Evolutionary conservation across 2,797 vertebrate genomes (phyloP).

Genomic region (Amblyopsis hoosieri): DNA sequence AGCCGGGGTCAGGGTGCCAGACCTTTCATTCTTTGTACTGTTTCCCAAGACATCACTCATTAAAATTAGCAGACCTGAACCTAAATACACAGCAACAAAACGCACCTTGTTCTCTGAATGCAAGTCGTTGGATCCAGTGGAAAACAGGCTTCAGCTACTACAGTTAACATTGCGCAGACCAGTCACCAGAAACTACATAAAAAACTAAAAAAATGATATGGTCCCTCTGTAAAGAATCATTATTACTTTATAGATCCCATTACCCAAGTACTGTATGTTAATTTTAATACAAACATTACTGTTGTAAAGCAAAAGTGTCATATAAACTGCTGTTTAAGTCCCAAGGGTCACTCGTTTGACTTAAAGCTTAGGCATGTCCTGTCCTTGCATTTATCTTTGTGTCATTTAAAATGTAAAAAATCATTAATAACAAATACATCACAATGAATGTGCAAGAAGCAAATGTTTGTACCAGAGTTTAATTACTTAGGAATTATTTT

Average conservation of each 20-base stretch:
- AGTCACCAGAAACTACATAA: constrained; percentile 12
- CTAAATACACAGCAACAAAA: constrained; percentile 64
- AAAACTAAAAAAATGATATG: constrained; percentile 19
- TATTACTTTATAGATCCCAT: constrained; percentile 11
- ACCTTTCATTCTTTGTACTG: constrained; percentile 34
- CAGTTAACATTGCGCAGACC: constrained; percentile 23
- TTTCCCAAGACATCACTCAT: constrained; percentile 48
- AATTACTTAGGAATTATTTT: background rate
- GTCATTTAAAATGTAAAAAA: too few species aligned
- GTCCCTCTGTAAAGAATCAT: constrained; percentile 34
- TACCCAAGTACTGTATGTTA: constrained; percentile 15
- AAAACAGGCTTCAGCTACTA: constrained; percentile 10
- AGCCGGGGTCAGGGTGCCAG: constrained; percentile 22
- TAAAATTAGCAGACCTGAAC: constrained; percentile 70
- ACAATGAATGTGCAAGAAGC: background rate
- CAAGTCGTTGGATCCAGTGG: constrained; percentile 22
- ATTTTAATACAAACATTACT: constrained; percentile 26
- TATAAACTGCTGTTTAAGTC: constrained; percentile 29
- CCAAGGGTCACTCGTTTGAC: background rate
- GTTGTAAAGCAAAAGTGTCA: constrained; percentile 35
- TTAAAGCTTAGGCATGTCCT: background rate
- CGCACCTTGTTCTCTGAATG: constrained; percentile 44
- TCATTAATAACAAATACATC: background rate
- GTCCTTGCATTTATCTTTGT: too few species aligned
- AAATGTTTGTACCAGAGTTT: background rate